phyloP scores from a whole-genome alignment of 2,113 vertebrate species.

The Forbesichthys agassizii region DNA sequence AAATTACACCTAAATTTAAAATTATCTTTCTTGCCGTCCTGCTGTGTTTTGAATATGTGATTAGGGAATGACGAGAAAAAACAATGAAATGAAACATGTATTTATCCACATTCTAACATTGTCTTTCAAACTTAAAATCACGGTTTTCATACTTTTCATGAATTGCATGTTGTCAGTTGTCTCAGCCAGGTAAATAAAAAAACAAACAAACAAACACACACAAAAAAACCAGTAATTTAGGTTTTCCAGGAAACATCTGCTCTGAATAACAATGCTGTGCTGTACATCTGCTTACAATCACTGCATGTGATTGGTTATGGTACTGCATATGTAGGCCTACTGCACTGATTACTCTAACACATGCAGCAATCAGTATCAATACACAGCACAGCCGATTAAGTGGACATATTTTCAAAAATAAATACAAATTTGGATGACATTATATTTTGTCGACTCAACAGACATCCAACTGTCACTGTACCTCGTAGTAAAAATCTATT shows the following conservation, averaged over 20 bases:
- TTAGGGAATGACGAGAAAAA: neutral
- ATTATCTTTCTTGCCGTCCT: neutral
- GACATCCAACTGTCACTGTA: no score
- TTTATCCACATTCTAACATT: neutral
- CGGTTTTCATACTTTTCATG: slow-evolving; percentile 22
- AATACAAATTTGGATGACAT: neutral
- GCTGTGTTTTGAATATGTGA: neutral
- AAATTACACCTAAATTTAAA: slow-evolving; percentile 11
- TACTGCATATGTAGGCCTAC: slow-evolving; percentile 16
- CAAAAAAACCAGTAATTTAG: slow-evolving; percentile 82
- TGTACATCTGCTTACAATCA: slow-evolving; percentile 63
- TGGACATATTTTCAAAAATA: neutral
- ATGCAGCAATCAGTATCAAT: neutral
- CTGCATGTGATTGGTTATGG: slow-evolving; percentile 22
- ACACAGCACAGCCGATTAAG: neutral
- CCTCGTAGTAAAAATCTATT: no score
- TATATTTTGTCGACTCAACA: neutral
- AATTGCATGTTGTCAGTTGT: slow-evolving; percentile 23
- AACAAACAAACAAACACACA: no score
- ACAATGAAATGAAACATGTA: neutral
- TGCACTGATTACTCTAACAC: neutral
- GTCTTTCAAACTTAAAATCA: slow-evolving; percentile 24
- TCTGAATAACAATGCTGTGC: slow-evolving; percentile 32
- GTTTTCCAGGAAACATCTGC: slow-evolving; percentile 82
- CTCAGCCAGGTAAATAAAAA: slow-evolving; percentile 78